A percentile compares a stretch with the other conserved stretches of the same genome.
These are phyloP conservation scores for Epizoanthus rinbou DNA, from an alignment of 92 coral and sea anemone species.

Conservation along the genomic window DNA sequence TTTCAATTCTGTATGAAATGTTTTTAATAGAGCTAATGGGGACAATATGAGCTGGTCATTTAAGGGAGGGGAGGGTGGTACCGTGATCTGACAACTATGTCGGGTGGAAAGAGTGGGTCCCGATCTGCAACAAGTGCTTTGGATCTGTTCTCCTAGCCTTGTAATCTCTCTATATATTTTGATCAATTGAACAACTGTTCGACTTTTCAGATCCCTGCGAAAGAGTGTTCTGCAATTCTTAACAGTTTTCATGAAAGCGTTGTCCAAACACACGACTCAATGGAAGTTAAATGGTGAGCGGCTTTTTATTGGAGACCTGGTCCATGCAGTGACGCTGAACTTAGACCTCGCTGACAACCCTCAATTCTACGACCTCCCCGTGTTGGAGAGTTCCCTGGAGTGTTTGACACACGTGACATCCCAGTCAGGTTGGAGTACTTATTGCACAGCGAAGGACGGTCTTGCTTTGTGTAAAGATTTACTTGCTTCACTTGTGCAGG, in stretches of 20 bases:
- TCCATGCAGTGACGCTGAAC: constrained; percentile 79
- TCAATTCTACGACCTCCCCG: constrained; percentile 91
- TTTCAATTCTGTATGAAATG: too few species aligned
- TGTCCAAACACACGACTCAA: constrained; percentile 58
- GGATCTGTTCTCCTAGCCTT: too few species aligned
- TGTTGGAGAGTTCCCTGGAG: constrained; percentile 85
- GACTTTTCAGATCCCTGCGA: constrained; percentile 67
- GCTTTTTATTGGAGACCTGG: constrained; percentile 88
- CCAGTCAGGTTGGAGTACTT: constrained; percentile 78
- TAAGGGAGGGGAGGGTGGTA: too few species aligned
- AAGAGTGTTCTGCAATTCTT: constrained; percentile 75
- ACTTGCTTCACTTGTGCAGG: constrained; percentile 87
- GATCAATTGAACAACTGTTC: not conserved
- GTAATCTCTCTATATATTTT: too few species aligned
- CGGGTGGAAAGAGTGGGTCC: too few species aligned
- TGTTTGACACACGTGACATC: constrained; percentile 85
- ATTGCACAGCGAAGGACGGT: constrained; percentile 68
- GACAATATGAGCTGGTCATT: too few species aligned
- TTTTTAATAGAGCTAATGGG: too few species aligned
- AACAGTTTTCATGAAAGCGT: constrained; percentile 56
- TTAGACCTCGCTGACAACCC: constrained; percentile 94
- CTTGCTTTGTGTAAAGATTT: constrained; percentile 71
- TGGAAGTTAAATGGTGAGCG: constrained; percentile 90
- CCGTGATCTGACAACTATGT: too few species aligned
- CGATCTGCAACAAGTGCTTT: too few species aligned